Evolutionary conservation across 2,113 vertebrate genomes (phyloP).

Genomic region (Stictonetta naevosa): DNA sequence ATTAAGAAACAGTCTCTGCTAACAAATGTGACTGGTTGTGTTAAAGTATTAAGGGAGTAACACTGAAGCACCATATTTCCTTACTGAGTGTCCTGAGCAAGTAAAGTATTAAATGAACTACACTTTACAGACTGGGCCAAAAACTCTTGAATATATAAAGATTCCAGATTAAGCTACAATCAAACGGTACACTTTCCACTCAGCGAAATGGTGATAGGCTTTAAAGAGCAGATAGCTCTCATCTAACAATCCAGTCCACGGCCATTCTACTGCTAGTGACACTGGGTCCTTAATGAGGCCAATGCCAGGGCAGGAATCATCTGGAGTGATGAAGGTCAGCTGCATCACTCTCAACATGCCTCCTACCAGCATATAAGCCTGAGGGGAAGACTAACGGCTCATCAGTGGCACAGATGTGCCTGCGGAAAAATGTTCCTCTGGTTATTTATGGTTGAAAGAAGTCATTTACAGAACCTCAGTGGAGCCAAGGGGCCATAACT

Average conservation of each 20-base stretch:
- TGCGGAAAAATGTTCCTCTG: slow-evolving; percentile 21
- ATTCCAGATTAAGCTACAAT: neutral
- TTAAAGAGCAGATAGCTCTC: neutral
- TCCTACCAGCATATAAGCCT: neutral
- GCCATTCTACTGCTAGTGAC: neutral
- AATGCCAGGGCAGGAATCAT: neutral
- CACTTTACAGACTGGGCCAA: neutral
- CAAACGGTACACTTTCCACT: neutral
- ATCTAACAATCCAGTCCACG: neutral
- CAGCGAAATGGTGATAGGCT: neutral
- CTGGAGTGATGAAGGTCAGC: slow-evolving; percentile 29
- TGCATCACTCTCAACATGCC: neutral
- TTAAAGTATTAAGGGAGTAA: neutral
- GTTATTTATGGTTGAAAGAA: slow-evolving; percentile 48
- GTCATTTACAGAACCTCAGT: neutral
- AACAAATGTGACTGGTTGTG: neutral
- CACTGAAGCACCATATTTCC: neutral
- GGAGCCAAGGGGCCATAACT: slow-evolving; percentile 22
- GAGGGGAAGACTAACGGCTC: slow-evolving; percentile 6
- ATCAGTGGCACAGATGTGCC: slow-evolving; percentile 25
- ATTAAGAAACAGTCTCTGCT: neutral
- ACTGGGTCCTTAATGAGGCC: slow-evolving; percentile 4
- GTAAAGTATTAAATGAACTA: neutral
- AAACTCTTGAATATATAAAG: neutral
- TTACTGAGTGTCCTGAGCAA: neutral